Evolutionary conservation across 2,113 vertebrate genomes (phyloP), one percentile per base, ranked within the genome.

Genomic region (Turdus rufiventris): DNA sequence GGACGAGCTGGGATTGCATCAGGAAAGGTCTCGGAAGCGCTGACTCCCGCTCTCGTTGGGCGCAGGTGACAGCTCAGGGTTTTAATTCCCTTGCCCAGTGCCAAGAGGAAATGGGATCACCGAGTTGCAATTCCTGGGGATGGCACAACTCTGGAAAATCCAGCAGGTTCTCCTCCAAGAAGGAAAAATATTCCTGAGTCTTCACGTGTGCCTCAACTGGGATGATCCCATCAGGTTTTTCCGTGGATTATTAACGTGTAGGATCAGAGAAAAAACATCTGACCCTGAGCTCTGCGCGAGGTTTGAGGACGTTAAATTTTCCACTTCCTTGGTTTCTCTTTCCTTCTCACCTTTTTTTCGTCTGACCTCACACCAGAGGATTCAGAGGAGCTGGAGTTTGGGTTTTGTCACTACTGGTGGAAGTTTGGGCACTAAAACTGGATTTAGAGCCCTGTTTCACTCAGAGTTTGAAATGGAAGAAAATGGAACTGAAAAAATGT

Each of bases 31-130:
- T 36, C 65, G 47, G 91, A 92, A 93, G 31, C 2, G 94, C 94
- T 94, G 94, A 96, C 95, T 96, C 70, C 34, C 11, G 72, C 72
- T 28, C 24, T 18, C 1, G 1, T 20, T 36, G 14, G 18, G 43
- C 3, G 60, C 63, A 31, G 60, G 57, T 89, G 91, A 91, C 95
- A 94, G 57, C 81, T 89, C 92, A 94, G 43, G 89, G 16, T 4
- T 85, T 84, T 93, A 89, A 95, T 89, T 91, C 58, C 15, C 1
- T 0, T 26, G 73, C 2, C 7, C 56, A 47, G 65, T n/a, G 81
- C 66, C 81, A 54, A 65, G 85, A 94, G 74, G 95, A 89, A 94
- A 91, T 68, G 90, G 66, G 66, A 79, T 94, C 84, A 43, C 3
- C 6, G 6, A 10, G 4, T 26, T 34, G 80, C 47, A 56, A 29